These are phyloP conservation scores for Ormyrus pomaceus DNA, from an alignment of 2,888 invertebrate species.

Conservation along the genomic window DNA sequence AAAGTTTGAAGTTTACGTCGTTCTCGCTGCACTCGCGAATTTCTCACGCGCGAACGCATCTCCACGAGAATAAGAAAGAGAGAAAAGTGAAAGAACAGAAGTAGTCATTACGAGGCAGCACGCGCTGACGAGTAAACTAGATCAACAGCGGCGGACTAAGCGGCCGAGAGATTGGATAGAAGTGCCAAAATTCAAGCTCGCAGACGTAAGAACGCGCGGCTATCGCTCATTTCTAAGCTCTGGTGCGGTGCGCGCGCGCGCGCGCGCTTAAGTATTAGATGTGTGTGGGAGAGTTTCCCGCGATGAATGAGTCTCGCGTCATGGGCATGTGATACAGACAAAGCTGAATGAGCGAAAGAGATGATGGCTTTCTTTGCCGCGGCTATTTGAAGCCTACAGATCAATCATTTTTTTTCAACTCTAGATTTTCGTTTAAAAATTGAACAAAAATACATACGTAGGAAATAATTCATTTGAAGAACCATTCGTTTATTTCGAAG, in stretches of 20 bases:
- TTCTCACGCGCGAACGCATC: neutral
- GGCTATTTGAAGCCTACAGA: no score
- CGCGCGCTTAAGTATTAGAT: no score
- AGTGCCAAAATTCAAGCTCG: slow-evolving; percentile 34
- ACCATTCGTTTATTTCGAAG: no score
- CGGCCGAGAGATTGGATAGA: slow-evolving; percentile 26
- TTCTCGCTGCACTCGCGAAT: no score
- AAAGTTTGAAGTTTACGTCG: no score
- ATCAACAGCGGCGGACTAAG: slow-evolving; percentile 34
- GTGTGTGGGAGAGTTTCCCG: neutral
- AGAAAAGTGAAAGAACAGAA: neutral
- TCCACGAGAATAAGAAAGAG: neutral
- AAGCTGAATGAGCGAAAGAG: no score
- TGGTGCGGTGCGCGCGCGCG: neutral
- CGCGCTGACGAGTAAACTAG: slow-evolving; percentile 10
- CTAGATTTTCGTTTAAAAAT: no score
- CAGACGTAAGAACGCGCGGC: neutral
- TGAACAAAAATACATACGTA: no score
- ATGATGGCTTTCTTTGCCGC: no score
- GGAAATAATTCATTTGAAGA: no score
- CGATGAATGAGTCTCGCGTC: neutral
- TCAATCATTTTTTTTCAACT: no score
- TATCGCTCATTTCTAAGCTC: slow-evolving; percentile 29
- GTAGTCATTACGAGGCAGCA: neutral
- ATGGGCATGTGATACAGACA: neutral